Conservation (phyloP, 92 coral and sea anemone species). For the Parazoanthus swiftii region DNA sequence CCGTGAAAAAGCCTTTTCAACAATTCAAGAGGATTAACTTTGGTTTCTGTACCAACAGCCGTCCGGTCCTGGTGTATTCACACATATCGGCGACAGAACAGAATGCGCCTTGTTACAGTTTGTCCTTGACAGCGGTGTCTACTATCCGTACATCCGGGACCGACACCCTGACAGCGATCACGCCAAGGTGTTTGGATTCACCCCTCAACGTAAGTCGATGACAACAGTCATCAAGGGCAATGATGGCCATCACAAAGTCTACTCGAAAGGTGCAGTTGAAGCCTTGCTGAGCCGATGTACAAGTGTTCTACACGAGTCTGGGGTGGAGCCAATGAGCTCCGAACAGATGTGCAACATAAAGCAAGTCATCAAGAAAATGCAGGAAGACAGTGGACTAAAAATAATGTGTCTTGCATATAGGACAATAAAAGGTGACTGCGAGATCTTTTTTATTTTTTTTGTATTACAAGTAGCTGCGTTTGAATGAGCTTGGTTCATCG, state of each 20-base stretch:
- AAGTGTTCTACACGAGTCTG: slow-evolving; percentile 61
- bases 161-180: slow-evolving; percentile 61
- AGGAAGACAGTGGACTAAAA: slow-evolving; percentile 71
- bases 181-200: slow-evolving; percentile 73
- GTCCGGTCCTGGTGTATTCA: slow-evolving; percentile 51
- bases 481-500: not conserved
- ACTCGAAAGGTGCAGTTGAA: slow-evolving; percentile 86
- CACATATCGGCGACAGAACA: slow-evolving; percentile 78
- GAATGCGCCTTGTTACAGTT: slow-evolving; percentile 84
- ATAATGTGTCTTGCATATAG: slow-evolving; percentile 87
- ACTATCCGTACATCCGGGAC: slow-evolving; percentile 72
- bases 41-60: slow-evolving; percentile 31
- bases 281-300: slow-evolving; percentile 69
- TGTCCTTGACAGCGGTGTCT: slow-evolving; percentile 64
- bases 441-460: not conserved
- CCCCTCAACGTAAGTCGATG: slow-evolving; percentile 72
- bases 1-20: too few relatives aligned
- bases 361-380: slow-evolving; percentile 59
- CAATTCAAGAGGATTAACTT: not conserved
- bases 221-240: slow-evolving; percentile 66
- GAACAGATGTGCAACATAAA: slow-evolving; percentile 57
- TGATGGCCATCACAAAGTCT: slow-evolving; percentile 44
- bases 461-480: too few relatives aligned
- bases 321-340: slow-evolving; percentile 53
- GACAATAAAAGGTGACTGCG: not conserved